Evolutionary conservation across 2,888 invertebrate genomes (phyloP).

Genomic region (Temnothorax rugatulus): DNA sequence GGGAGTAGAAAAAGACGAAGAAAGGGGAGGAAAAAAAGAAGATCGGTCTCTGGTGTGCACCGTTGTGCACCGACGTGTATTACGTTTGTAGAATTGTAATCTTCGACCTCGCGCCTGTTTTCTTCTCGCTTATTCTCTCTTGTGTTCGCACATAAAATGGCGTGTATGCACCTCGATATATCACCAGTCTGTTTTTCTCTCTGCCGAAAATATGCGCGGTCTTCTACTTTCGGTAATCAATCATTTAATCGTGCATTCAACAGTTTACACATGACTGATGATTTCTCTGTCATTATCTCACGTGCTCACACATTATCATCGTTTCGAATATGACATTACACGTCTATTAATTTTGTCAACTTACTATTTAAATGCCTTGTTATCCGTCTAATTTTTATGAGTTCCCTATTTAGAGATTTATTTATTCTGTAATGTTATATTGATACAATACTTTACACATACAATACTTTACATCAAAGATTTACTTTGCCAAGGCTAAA

Average conservation of each 20-base stretch:
- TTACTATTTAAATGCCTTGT: neutral
- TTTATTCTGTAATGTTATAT: neutral
- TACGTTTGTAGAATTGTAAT: constrained; percentile 51
- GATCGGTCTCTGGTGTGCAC: constrained; percentile 45
- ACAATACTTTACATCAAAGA: neutral
- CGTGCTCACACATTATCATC: neutral
- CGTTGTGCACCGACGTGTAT: constrained; percentile 59
- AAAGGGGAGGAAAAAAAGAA: constrained; percentile 56
- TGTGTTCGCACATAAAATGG: constrained; percentile 24
- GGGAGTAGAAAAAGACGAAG: constrained; percentile 66
- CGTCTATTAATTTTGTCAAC: neutral
- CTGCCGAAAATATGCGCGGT: neutral
- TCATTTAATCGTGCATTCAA: neutral
- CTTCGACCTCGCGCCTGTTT: constrained; percentile 60
- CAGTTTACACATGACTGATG: neutral
- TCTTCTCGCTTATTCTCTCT: constrained; percentile 53
- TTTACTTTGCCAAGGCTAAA: neutral
- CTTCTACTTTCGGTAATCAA: constrained; percentile 16
- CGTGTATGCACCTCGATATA: constrained; percentile 20
- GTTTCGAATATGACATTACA: neutral
- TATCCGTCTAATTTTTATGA: neutral
- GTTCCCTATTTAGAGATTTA: neutral
- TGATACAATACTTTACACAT: neutral
- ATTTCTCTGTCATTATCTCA: neutral
- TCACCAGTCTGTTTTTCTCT: constrained; percentile 11